Percentiles rank a stretch among this genome's conserved stretches.
These are phyloP conservation scores for Peribatodes rhomboidaria DNA, from an alignment of 2,888 invertebrate species.

Conservation along the genomic window DNA sequence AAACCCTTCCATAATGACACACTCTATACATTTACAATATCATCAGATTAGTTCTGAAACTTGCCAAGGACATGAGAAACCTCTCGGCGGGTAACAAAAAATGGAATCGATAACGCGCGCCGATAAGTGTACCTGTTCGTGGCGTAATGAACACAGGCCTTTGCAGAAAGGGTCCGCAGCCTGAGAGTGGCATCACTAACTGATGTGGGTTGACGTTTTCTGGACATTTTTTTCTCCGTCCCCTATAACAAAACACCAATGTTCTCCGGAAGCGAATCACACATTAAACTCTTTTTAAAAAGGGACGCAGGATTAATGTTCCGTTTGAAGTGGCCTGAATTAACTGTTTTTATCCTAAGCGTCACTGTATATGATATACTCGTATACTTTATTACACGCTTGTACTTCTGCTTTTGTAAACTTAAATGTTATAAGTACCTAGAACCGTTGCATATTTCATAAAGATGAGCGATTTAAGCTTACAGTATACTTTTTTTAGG, in stretches of 20 bases:
- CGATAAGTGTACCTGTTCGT: slow-evolving; percentile 49
- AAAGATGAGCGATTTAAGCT: slow-evolving; percentile 51
- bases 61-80: slow-evolving; percentile 13
- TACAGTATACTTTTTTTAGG: slow-evolving; percentile 55
- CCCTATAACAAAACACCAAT: slow-evolving; percentile 45
- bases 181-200: slow-evolving; percentile 56
- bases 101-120: slow-evolving; percentile 40
- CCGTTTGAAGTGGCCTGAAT: neutral
- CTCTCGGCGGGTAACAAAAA: slow-evolving; percentile 31
- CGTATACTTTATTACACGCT: neutral
- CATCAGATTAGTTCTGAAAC: slow-evolving; percentile 7
- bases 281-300: slow-evolving; percentile 23
- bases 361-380: neutral
- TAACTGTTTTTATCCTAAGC: neutral
- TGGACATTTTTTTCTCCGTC: slow-evolving; percentile 54
- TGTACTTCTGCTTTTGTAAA: neutral
- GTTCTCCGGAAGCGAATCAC: slow-evolving; percentile 36
- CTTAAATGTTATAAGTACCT: slow-evolving; percentile 49
- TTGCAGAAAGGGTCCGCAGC: slow-evolving; percentile 51
- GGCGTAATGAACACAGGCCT: slow-evolving; percentile 52
- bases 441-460: slow-evolving; percentile 47
- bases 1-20: too few species aligned
- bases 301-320: slow-evolving; percentile 12
- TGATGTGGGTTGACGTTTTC: slow-evolving; percentile 68
- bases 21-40: neutral